Evolutionary conservation across 2,797 vertebrate genomes (phyloP), one percentile per base, ranked within the genome.

Genomic region (Moxostoma hubbsi): DNA sequence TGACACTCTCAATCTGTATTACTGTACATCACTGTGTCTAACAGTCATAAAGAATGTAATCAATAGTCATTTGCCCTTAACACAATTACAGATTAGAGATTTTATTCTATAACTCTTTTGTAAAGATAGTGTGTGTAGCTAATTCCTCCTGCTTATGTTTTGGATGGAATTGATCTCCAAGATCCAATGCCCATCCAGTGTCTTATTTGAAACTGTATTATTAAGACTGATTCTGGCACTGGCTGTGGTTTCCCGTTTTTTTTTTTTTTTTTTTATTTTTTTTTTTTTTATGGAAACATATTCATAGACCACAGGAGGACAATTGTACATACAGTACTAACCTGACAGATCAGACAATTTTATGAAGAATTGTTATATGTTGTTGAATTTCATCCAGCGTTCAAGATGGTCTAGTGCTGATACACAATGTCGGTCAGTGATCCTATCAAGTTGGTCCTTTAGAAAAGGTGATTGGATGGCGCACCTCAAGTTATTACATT

Each of bases 151-250:
- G 1, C 36, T 36, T n/a, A 7, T 69, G 54, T 69, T 13, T 69
- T 61, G 65, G 47, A 51, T 13, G 49, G 6, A 50, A 7, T 6
- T 1, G 9, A 69, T 55, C 16, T 63, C 12, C 12, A 74, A 64
- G 51, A 15, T 59, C 16, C 58, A 16, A 15, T 57, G 45, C 81
- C 1, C 61, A 50, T 61, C 53, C 43, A 55, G 13, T 24, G 47
- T 64, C 66, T 75, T 49, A 83, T 15, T 49, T 61, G 83, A 68
- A 36, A 76, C 72, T 80, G 58, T 67, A 43, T 50, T 77, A 68
- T 77, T 68, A 71, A 74, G 62, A 78, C 9, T 67, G 1, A 73
- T 80, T 79, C 7, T 75, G 62, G 54, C 73, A 81, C 70, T 75
- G 13, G 9, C 64, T 8, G 50, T 16, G 55, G 61, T 9, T 61